Evolutionary conservation across 2,888 invertebrate species (phyloP).

Genomic region (Ochropacha duplaris): DNA sequence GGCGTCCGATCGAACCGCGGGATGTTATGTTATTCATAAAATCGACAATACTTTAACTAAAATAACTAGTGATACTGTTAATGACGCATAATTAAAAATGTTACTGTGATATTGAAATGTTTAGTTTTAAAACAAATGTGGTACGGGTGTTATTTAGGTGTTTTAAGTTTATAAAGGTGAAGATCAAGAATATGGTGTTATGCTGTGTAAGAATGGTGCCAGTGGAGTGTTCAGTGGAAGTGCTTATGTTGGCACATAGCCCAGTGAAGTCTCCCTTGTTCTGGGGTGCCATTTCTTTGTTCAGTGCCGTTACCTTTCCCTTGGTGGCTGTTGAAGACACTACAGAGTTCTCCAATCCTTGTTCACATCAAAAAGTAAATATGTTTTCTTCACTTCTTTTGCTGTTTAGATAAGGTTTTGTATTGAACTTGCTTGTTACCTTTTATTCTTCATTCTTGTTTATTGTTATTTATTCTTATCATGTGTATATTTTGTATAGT

Average conservation of each 20-base stretch:
- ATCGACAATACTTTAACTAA: conserved; percentile 83
- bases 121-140: conserved; percentile 67
- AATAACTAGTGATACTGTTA: conserved; percentile 75
- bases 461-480: conserved; percentile 9
- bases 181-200: conserved; percentile 62
- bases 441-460: conserved; percentile 28
- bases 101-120: conserved; percentile 68
- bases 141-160: conserved; percentile 77
- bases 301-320: conserved; percentile 48
- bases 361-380: conserved; percentile 70
- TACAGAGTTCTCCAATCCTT: conserved; percentile 41
- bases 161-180: conserved; percentile 57
- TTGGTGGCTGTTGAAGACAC: conserved; percentile 29
- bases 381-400: conserved; percentile 66
- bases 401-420: conserved; percentile 52
- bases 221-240: conserved; percentile 65
- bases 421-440: conserved; percentile 50
- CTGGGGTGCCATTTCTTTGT: conserved; percentile 55
- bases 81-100: conserved; percentile 54
- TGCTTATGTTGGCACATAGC: conserved; percentile 37
- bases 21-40: conserved; percentile 66
- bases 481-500: conserved; percentile 15
- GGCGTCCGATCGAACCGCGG: conserved; percentile 62
- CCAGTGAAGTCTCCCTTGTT: conserved; percentile 48
- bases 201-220: conserved; percentile 68